A percentile compares a stretch with the other conserved stretches of the same genome.
Evolutionary conservation across 2,797 vertebrate genomes (phyloP).

Genomic region (Myotis daubentonii): DNA sequence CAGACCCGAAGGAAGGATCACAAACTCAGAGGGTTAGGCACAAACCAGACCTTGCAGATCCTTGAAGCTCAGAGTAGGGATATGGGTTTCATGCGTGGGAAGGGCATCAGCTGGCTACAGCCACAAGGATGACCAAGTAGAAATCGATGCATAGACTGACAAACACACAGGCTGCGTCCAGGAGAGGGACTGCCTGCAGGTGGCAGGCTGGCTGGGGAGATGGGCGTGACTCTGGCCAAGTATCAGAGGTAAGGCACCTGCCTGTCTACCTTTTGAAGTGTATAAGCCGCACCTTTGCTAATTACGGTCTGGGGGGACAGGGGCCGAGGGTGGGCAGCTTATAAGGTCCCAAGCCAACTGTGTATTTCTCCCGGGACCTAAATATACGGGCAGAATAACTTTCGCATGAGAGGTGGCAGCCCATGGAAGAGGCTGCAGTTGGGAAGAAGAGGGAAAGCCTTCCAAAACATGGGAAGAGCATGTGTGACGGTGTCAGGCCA

Average conservation of each 20-base stretch:
- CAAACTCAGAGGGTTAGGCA: background rate
- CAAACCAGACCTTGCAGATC: background rate
- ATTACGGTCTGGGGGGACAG: background rate
- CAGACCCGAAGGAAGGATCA: background rate
- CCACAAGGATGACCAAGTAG: background rate
- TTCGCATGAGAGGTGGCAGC: background rate
- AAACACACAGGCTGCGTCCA: accelerated
- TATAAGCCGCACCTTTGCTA: background rate
- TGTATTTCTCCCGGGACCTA: background rate
- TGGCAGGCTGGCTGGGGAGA: too few relatives aligned
- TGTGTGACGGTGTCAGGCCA: accelerated
- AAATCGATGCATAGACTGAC: background rate
- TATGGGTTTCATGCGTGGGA: background rate
- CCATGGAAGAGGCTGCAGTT: background rate
- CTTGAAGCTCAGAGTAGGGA: background rate
- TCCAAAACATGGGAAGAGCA: background rate
- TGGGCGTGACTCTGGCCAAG: accelerated
- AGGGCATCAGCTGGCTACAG: background rate
- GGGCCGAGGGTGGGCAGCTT: accelerated
- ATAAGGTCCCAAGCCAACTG: background rate
- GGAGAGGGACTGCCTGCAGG: background rate
- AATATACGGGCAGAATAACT: background rate
- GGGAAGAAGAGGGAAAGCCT: background rate
- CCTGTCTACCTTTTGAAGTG: background rate
- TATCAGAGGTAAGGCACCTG: background rate